Base-by-base conservation (phyloP, 2,888 invertebrate species). In the Leptopilina myrica region DNA sequence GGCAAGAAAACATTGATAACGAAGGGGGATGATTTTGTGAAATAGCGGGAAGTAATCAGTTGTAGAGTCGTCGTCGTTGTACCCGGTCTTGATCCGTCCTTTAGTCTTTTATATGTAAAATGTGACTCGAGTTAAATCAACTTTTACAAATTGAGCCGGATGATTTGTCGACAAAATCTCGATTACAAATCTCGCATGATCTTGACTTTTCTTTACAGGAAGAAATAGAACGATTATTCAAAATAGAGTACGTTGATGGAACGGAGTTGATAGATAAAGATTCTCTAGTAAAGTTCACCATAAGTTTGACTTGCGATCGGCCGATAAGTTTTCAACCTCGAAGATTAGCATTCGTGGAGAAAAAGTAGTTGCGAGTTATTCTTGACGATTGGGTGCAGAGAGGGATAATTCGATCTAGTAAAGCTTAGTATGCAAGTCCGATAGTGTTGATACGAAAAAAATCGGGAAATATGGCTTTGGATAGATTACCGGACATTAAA, bases 401-500 rank as follows among this genome's bases (percentile, higher is more conserved):
- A 9, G 77, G 80, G 5, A 80, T 84, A 15, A 84, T 84, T 12
- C 64, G 79, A 11, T 56, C 59, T 9, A 81, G 80, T 67, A 87
- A 85, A 87, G 85, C 86, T 1, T 81, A 80, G 3, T 86, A 85
- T 79, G 78, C 82, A 9, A 80, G 80, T 11, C 86, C 87, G 1
- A 84, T 86, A 49, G 84, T 86, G 5, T 56, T 86, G 46, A 84
- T 87, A 7, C 76, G 78, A 15, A 87, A 87, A 85, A 78, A 81
- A 73, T 9, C 87, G 88, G 56, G 85, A 86, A 12, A 59, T 80
- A n/a, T 75, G 87, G 12, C 79, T 88, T 76, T 88, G 87, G 79
- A 81, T 88, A 0, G 87, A 89, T 80, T 89, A 84, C 75, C 69
- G 88, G 3, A 79, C 80, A 26, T 73, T 89, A 40, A 88, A 89